These are phyloP conservation scores for Acrossocheilus fasciatus DNA, from an alignment of 2,797 vertebrate species.

Conservation along the genomic window DNA sequence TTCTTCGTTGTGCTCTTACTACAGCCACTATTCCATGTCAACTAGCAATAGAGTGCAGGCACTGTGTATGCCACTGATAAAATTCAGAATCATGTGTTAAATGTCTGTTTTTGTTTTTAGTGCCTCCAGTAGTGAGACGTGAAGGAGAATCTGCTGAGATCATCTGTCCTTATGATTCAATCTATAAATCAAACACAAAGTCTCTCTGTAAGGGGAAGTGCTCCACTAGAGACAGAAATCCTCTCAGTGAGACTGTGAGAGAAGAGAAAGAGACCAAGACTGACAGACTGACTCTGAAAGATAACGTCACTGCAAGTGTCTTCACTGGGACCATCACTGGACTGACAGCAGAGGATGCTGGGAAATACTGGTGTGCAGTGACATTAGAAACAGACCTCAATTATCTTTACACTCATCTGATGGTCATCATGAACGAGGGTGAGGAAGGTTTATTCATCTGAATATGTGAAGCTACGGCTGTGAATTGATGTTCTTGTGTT, in stretches of 20 bases:
- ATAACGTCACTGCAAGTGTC: background rate
- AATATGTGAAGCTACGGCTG: too few species aligned
- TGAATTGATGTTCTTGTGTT: too few species aligned
- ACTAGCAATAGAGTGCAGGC: background rate
- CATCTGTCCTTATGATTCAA: constrained; percentile 18
- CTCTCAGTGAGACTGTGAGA: background rate
- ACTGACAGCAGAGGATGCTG: constrained; percentile 39
- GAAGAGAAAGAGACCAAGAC: constrained; percentile 12
- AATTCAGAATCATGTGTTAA: background rate
- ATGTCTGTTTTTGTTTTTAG: background rate
- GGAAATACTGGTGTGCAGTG: constrained; percentile 49
- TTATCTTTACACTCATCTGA: too few species aligned
- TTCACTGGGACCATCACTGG: constrained; percentile 41
- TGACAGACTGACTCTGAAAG: background rate
- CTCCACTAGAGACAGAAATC: too few species aligned
- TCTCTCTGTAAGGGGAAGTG: too few species aligned
- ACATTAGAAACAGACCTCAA: background rate
- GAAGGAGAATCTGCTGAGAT: constrained; percentile 43
- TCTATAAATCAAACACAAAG: too few species aligned
- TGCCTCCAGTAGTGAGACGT: background rate
- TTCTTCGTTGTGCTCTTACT: background rate
- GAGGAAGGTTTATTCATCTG: too few species aligned
- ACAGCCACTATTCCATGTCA: background rate
- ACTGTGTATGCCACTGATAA: background rate
- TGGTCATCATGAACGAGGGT: too few species aligned